Conservation (phyloP, 1,140 invertebrate species). For the Metopolophium dirhodum region DNA sequence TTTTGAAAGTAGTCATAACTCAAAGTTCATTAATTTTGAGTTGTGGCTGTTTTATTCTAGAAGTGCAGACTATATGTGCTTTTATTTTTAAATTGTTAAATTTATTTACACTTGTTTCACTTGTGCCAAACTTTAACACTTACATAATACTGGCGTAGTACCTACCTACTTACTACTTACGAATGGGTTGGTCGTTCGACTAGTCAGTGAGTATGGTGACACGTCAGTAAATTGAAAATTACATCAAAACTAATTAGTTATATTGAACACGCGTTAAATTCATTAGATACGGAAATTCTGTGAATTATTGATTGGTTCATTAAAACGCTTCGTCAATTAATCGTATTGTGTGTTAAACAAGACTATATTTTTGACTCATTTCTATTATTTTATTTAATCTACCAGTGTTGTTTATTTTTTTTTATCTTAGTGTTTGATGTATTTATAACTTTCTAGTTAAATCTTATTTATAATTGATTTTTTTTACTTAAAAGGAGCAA, state of each 20-base stretch:
- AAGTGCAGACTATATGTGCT: neutral
- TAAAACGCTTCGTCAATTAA: neutral
- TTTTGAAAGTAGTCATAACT: too few species aligned
- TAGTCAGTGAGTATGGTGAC: neutral
- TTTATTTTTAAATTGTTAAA: neutral
- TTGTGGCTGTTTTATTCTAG: neutral
- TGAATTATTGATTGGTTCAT: neutral
- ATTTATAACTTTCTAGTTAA: neutral
- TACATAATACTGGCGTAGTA: neutral
- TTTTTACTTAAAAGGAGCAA: too few species aligned
- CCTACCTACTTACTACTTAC: neutral
- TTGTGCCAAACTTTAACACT: too few species aligned
- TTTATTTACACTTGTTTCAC: too few species aligned
- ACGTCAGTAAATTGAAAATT: neutral
- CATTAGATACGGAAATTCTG: neutral
- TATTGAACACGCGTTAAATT: neutral
- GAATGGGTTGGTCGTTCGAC: neutral
- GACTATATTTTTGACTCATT: neutral
- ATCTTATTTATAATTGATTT: neutral
- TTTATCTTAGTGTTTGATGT: neutral
- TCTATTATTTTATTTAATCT: neutral
- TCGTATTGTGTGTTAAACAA: neutral
- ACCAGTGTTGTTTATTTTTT: neutral
- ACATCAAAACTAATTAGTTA: neutral
- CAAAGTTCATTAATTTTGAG: neutral